Percentiles rank a stretch among this genome's conserved stretches.
These are phyloP conservation scores for Channallabes apus DNA, from an alignment of 2,797 vertebrate genomes.

Conservation along the genomic window DNA sequence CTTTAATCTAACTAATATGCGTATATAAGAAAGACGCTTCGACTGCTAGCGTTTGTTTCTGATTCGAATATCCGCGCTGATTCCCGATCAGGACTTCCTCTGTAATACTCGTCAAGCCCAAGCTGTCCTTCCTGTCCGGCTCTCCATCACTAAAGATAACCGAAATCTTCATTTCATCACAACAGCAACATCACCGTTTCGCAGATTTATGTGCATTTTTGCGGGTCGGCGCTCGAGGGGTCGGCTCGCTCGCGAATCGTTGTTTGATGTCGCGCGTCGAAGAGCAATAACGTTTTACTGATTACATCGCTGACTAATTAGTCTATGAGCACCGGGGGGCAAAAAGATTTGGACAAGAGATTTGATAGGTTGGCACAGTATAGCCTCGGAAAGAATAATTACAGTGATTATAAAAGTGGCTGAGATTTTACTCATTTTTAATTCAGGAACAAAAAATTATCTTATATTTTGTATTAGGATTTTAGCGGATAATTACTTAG, in stretches of 20 bases:
- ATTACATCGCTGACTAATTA: background rate
- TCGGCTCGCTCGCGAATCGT: too few species aligned
- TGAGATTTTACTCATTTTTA: background rate
- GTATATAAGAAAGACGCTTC: background rate
- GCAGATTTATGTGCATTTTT: background rate
- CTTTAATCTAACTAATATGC: background rate
- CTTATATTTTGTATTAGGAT: background rate
- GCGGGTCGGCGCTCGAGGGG: background rate
- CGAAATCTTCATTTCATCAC: background rate
- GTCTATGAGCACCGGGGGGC: background rate
- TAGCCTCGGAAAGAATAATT: background rate
- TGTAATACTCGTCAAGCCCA: too few species aligned
- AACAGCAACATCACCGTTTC: background rate
- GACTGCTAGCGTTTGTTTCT: background rate
- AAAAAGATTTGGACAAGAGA: background rate
- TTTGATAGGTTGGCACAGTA: background rate
- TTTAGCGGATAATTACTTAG: background rate
- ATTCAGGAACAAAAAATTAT: background rate
- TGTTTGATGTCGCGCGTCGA: background rate
- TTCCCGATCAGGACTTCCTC: background rate
- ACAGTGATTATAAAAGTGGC: background rate
- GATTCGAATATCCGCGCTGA: background rate
- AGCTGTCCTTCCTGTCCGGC: background rate
- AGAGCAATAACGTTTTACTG: background rate
- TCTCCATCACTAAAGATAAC: background rate